Evolutionary conservation across 2,888 invertebrate genomes (phyloP).

Genomic region (Heliconius ethilla): DNA sequence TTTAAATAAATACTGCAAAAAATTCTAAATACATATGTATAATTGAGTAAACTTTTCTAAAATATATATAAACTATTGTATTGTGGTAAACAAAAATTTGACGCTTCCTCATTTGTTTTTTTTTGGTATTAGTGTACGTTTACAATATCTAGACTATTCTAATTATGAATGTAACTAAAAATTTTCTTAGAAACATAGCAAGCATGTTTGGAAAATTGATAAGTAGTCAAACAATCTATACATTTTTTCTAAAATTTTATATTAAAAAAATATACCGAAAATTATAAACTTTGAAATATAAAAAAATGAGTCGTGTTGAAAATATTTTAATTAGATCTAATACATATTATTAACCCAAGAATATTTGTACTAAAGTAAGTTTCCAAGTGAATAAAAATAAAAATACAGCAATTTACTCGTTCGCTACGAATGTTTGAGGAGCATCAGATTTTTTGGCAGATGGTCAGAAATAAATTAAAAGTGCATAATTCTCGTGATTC

Average conservation of each 20-base stretch:
- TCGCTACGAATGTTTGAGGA: background rate
- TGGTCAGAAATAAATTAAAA: slow-evolving; percentile 36
- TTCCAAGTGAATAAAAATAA: slow-evolving; percentile 12
- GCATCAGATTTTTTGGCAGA: slow-evolving; percentile 30
- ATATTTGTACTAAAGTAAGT: background rate
- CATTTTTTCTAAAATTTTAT: too few relatives aligned
- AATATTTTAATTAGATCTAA: background rate
- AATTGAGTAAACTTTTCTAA: background rate
- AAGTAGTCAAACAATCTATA: too few relatives aligned
- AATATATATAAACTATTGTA: background rate
- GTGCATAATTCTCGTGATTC: slow-evolving; percentile 18
- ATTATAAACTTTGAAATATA: too few relatives aligned
- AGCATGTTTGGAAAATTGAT: too few relatives aligned
- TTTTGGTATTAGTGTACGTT: background rate
- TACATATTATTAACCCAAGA: background rate
- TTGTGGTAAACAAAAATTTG: background rate
- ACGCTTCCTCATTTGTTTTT: background rate
- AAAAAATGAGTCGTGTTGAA: background rate
- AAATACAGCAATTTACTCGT: slow-evolving; percentile 2
- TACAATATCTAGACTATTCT: background rate
- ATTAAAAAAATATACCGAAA: background rate
- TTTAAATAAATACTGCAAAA: slow-evolving; percentile 12
- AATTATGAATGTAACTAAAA: too few relatives aligned
- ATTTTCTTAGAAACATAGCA: too few relatives aligned
- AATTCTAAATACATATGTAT: background rate